Conservation (phyloP, 2,113 vertebrate species). For the Chionodraco myersi region DNA sequence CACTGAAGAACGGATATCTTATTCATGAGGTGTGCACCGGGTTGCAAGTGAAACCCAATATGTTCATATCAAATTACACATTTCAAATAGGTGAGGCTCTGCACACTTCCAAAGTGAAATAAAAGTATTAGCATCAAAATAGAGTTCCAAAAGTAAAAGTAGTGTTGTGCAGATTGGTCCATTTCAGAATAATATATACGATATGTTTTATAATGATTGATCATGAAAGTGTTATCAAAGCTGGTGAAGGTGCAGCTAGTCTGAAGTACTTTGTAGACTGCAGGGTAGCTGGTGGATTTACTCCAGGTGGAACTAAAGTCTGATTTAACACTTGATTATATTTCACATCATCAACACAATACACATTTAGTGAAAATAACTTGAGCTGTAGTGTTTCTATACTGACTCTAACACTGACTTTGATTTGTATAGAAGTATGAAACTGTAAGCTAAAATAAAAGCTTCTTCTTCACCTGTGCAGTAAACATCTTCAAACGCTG, state of each 20-base stretch:
- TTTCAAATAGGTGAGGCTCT: constrained; percentile 38
- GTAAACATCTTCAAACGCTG: too few relatives aligned
- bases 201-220: too few relatives aligned
- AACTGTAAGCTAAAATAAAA: background rate
- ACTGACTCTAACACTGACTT: background rate
- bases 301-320: too few relatives aligned
- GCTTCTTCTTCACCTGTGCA: background rate
- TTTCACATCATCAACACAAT: background rate
- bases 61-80: constrained; percentile 73
- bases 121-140: too few relatives aligned
- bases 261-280: too few relatives aligned
- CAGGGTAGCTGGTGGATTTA: too few relatives aligned
- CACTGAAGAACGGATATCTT: constrained; percentile 77
- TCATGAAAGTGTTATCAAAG: too few relatives aligned
- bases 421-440: background rate
- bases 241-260: too few relatives aligned
- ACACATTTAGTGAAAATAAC: background rate
- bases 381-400: background rate
- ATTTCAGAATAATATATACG: too few relatives aligned
- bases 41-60: constrained; percentile 71
- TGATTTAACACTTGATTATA: too few relatives aligned
- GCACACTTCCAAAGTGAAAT: background rate
- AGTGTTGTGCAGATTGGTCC: too few relatives aligned
- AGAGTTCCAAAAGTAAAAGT: too few relatives aligned
- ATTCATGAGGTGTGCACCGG: constrained; percentile 76